Base-by-base conservation (phyloP, 2,797 vertebrate species). In the Peromyscus melanophrys region DNA sequence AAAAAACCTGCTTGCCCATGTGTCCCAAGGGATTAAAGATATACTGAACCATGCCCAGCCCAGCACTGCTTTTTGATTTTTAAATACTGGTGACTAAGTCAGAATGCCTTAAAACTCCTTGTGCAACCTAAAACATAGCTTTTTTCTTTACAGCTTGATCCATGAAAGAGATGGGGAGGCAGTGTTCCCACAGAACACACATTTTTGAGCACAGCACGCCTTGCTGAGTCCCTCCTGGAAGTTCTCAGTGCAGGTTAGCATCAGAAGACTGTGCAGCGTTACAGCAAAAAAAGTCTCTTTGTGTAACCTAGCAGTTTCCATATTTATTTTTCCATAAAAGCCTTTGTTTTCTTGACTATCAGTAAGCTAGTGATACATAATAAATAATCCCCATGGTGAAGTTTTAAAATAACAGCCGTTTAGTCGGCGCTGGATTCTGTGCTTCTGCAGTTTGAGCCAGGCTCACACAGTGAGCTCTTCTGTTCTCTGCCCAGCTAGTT, bases 381-480 rank as follows among this genome's bases (percentile, higher is more conserved):
- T 77, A 65, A 90, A 65, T 49, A n/a, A 65, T 6, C 21, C 29
- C 75, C 71, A 76, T 10, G 25, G 23, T 90, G 43, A 65, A 29
- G 25, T 52, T 78, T 80, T 90, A n/a, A 89, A 89, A 27, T 19
- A 65, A 63, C 43, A 89, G n/a, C 57, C 85, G n/a, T 89, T 65
- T 65, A 63, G 23, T 49, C n/a, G 17, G 29, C 12, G 43, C 43
- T 78, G 55, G 55, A 6, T 59, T 34, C 49, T 61, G 16, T 8
- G n/a, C 31, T 19, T 52, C 82, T 34, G 11, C 3, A 3, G 43
- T 80, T 14, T 52, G 71, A 73, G 61, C 59, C 27, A 13, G 52
- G 14, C 80, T 71, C 63, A 25, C 2, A 13, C n/a, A 27, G 55
- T 2, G 25, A 13, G 21, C 34, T 57, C 49, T 63, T 78, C 57